Evolutionary conservation across 2,888 invertebrate genomes (phyloP), one percentile per base, ranked within the genome.

Genomic region (Acanthosoma haemorrhoidale): DNA sequence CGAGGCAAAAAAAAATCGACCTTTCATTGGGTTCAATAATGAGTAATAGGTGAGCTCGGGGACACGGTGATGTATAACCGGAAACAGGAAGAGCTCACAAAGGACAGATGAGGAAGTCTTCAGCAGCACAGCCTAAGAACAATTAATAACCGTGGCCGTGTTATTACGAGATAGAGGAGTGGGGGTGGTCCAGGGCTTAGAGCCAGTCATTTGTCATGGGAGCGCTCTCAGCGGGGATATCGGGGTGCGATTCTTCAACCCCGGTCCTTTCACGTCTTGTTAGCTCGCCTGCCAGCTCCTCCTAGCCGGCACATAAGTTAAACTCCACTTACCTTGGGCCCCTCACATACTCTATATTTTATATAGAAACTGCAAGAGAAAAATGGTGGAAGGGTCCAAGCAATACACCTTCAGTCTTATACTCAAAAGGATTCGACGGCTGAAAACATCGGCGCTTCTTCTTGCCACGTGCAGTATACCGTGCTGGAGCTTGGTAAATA

Each of bases 121-220:
- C 16, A 21, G 21, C n/a, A n/a, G 8, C 36, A 36, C 6, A 31
- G 32, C 16, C 31, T n/a, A 32, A 36, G 61, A 36, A 61, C 61
- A 61, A 61, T 61, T 61, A 61, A 61, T 61, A 61, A 61, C 61
- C 16, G n/a, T 3, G 11, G 51, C 25, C 31, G 31, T 6, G 61
- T 21, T 61, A 61, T 61, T 61, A 61, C 36, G 61, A 61, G 34
- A 36, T 61, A 36, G 61, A 21, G 15, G 18, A 16, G 4, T 15
- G 6, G 15, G 15, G 16, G 6, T 13, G 41, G 34, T 32, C 60
- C 38, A 11, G 21, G n/a, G 34, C 15, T 61, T 25, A 6, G 8
- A 9, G 32, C 21, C 3, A 21, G 61, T n/a, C 61, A 61, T 61
- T 61, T 61, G 61, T 61, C 61, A 61, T 5, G 2, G n/a, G 18